Conservation (phyloP, 2,888 invertebrate species). For the Protophormia terraenovae region DNA sequence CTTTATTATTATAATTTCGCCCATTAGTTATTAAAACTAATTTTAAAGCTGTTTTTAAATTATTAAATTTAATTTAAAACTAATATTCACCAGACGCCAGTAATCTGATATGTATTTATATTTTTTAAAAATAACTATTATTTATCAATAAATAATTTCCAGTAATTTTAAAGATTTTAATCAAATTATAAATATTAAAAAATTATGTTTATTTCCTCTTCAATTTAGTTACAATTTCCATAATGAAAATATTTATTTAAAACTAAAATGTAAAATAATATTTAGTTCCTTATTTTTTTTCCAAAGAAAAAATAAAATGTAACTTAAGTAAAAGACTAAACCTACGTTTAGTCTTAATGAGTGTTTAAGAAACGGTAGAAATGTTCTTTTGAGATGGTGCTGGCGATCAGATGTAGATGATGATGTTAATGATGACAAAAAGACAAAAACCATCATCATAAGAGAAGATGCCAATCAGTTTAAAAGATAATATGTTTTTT, state of each 20-base stretch:
- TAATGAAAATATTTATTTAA: not conserved
- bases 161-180: conserved; percentile 7
- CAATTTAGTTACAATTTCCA: conserved; percentile 24
- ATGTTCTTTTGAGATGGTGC: not conserved
- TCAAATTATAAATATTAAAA: not conserved
- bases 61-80: conserved; percentile 9
- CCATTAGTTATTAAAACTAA: not conserved
- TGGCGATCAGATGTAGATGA: not conserved
- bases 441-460: conserved; percentile 2
- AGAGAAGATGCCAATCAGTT: conserved; percentile 35
- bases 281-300: conserved; percentile 56
- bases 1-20: no score
- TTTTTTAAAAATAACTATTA: not conserved
- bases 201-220: not conserved
- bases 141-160: conserved; percentile 13
- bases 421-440: conserved; percentile 9
- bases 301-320: not conserved
- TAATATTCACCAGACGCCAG: conserved; percentile 53
- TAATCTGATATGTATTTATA: conserved; percentile 53
- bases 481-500: not conserved
- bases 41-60: conserved; percentile 20
- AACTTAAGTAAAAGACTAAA: conserved; percentile 59
- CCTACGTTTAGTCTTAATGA: conserved; percentile 27
- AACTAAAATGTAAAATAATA: conserved; percentile 12
- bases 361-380: not conserved